Conservation (phyloP, 2,888 invertebrate species). For the Metellina segmentata region DNA sequence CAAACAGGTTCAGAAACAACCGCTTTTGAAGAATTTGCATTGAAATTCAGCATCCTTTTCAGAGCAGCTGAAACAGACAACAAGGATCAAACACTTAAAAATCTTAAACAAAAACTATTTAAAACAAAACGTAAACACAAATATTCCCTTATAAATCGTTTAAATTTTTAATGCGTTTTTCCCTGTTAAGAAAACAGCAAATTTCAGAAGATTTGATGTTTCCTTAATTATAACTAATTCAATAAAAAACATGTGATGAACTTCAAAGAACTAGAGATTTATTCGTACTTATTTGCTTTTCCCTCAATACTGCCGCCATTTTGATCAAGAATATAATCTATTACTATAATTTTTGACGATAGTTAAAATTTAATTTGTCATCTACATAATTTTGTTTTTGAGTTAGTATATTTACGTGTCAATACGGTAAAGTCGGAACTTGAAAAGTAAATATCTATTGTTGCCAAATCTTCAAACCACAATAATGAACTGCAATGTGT, state of each 20-base stretch:
- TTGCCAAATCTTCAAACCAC: conserved; percentile 1
- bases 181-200: background rate
- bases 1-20: conserved; percentile 92
- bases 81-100: conserved; percentile 2
- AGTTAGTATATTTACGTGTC: conserved; percentile 55
- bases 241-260: background rate
- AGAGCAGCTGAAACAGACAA: conserved; percentile 85
- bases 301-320: conserved; percentile 63
- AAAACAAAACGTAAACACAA: background rate
- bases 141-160: background rate
- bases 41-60: conserved; percentile 97
- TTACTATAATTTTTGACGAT: background rate
- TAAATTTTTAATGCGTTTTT: background rate
- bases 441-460: conserved; percentile 5
- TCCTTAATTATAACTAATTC: background rate
- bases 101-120: background rate
- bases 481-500: background rate
- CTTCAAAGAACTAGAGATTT: background rate
- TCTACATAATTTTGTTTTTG: conserved; percentile 22
- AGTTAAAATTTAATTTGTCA: background rate
- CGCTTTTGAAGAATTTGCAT: conserved; percentile 88
- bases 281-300: conserved; percentile 72
- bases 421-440: conserved; percentile 47
- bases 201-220: background rate
- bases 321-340: background rate